Evolutionary conservation across 2,888 invertebrate species (phyloP).

Genomic region (Tortrix viridana): DNA sequence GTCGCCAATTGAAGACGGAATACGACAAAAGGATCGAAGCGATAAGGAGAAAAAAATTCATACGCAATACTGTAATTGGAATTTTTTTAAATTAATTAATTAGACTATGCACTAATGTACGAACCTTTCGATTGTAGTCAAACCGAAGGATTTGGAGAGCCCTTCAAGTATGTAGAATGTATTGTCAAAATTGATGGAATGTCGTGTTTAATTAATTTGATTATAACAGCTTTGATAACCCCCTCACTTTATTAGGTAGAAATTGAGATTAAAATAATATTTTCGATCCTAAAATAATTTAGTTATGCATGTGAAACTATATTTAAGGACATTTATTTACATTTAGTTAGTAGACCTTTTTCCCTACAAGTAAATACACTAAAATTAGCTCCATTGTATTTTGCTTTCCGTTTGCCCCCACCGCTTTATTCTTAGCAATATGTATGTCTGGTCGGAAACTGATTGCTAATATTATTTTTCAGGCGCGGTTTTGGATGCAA

Average conservation of each 20-base stretch:
- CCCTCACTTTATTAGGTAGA: constrained; percentile 13
- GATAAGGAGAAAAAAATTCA: constrained; percentile 2
- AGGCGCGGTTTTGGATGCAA: constrained; percentile 98
- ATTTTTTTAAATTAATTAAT: neutral
- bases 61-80: constrained; percentile 14
- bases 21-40: constrained; percentile 1
- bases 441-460: constrained; percentile 25
- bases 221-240: constrained; percentile 14
- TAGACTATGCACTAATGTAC: constrained; percentile 45
- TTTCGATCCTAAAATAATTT: neutral
- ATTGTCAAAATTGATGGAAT: constrained; percentile 34
- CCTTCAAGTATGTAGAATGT: constrained; percentile 87
- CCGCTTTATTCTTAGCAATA: constrained; percentile 53
- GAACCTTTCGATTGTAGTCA: constrained; percentile 78
- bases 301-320: neutral
- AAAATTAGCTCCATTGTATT: constrained; percentile 1
- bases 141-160: constrained; percentile 91
- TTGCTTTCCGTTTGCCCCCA: constrained; percentile 46
- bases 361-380: neutral
- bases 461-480: constrained; percentile 55
- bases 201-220: constrained; percentile 14
- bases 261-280: neutral
- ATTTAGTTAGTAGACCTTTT: no score
- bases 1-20: constrained; percentile 10
- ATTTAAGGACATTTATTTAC: neutral